Base-by-base conservation (phyloP, 2,888 invertebrate species). In the Dolichopus griseipennis region DNA sequence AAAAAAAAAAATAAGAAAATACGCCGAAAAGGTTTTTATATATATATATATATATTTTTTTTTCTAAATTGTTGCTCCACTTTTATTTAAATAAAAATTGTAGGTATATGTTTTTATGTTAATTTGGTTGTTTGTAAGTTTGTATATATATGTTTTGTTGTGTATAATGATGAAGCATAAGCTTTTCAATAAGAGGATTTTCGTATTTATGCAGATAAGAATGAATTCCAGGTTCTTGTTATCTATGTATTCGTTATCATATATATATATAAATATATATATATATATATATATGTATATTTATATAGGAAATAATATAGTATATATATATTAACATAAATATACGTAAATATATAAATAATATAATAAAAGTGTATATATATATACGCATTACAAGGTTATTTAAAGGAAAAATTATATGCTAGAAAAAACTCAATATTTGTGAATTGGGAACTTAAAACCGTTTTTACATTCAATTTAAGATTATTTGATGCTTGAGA, bases 171-270 rank as follows among this genome's bases (percentile, higher is more conserved):
- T 15, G 15, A n/a, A 41, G 41, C 41, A 18, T 52, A 52, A 18
- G 52, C 52, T 12, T 52, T 52, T 52, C 52, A 52, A 52, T 52
- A 52, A 52, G 52, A 52, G 18, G 52, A 52, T 52, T 52, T 52
- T 52, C 52, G n/a, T 52, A 52, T 52, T 52, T 52, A 52, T 52
- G 52, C 52, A 52, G 52, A 52, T 52, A 52, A 52, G 52, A 52
- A 52, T 52, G 52, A 52, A 52, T 52, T 52, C 15, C 52, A 52
- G 52, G 9, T 52, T 52, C 52, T 52, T 52, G 18, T 52, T 52
- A 52, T 52, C 52, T 52, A 52, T 52, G 15, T 52, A 18, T 43
- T 43, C 4, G 3, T 7, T 9, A 10, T 43, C 10, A 43, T 43
- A 3, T 43, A 10, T 43, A 43, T 41, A 7, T 41, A 18, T 52